Conservation (phyloP, 2,888 invertebrate species). For the Gryllus longicercus region DNA sequence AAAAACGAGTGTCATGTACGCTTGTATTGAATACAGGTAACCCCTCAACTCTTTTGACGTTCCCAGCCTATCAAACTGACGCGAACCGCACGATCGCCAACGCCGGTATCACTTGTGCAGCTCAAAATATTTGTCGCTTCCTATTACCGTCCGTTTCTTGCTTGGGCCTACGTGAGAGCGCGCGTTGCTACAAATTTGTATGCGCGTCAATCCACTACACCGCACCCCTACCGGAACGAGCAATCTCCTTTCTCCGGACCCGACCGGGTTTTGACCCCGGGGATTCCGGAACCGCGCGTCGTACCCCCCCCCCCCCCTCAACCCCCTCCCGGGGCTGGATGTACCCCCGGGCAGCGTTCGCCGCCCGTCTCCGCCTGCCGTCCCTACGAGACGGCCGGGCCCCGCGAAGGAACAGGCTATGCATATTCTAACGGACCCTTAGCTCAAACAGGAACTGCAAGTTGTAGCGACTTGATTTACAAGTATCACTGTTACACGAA, state of each 20-base stretch:
- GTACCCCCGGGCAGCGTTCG: background rate
- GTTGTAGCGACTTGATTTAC: constrained; percentile 17
- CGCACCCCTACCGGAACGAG: background rate
- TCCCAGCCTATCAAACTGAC: too few relatives aligned
- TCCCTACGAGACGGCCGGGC: background rate
- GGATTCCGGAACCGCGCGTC: background rate
- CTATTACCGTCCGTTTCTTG: background rate
- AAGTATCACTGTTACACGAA: constrained; percentile 17
- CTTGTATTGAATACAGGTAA: too few relatives aligned
- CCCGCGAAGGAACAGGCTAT: background rate
- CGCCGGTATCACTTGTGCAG: background rate
- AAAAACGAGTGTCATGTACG: too few relatives aligned
- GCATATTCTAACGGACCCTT: constrained; percentile 7
- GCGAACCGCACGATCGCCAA: too few relatives aligned
- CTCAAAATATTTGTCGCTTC: constrained; percentile 17
- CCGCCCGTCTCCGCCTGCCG: background rate
- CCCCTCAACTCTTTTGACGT: too few relatives aligned
- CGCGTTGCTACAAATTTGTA: background rate
- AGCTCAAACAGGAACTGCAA: constrained; percentile 9
- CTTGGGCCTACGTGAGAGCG: background rate
- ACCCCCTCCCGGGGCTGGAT: background rate
- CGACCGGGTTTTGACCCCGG: background rate
- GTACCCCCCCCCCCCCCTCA: background rate
- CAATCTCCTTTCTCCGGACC: background rate
- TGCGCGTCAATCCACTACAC: background rate